A percentile compares a stretch with the other conserved stretches of the same genome.
These are phyloP conservation scores for Maniola jurtina DNA, from an alignment of 1,140 invertebrate genomes.

Conservation along the genomic window DNA sequence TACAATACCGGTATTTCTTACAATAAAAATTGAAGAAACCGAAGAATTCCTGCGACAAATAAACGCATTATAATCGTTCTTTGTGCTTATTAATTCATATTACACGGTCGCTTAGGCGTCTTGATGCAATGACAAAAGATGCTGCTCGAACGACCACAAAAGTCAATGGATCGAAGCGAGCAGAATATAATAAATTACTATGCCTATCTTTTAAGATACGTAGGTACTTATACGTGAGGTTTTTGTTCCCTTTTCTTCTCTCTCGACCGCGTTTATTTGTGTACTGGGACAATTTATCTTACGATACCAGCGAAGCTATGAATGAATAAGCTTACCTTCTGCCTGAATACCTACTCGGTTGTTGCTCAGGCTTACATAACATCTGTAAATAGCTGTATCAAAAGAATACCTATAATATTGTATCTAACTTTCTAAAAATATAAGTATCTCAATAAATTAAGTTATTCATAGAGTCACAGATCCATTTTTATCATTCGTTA, in stretches of 20 bases:
- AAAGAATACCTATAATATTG: no score
- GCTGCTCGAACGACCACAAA: conserved; percentile 58
- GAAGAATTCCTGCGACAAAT: conserved; percentile 65
- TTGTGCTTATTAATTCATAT: conserved; percentile 79
- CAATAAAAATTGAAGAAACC: conserved; percentile 53
- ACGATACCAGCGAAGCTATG: conserved; percentile 60
- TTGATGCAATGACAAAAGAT: conserved; percentile 68
- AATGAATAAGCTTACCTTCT: conserved; percentile 59
- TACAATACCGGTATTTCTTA: conserved; percentile 44
- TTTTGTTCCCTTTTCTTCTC: conserved; percentile 63
- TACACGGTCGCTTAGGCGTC: conserved; percentile 70
- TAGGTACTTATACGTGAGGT: conserved; percentile 50
- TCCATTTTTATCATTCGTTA: no score
- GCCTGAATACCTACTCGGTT: conserved; percentile 17
- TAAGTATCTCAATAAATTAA: no score
- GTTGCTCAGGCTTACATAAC: neutral
- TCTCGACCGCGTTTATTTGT: conserved; percentile 64
- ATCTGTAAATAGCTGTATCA: neutral
- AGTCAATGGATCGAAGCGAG: conserved; percentile 66
- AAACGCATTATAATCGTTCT: conserved; percentile 68
- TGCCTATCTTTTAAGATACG: conserved; percentile 58
- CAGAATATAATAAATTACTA: conserved; percentile 74
- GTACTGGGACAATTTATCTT: conserved; percentile 72
- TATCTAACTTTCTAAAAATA: no score
- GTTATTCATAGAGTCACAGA: no score